Evolutionary conservation across 2,888 invertebrate species (phyloP), one percentile per base, ranked within the genome.

Genomic region (Scelioninae gen. 1): DNA sequence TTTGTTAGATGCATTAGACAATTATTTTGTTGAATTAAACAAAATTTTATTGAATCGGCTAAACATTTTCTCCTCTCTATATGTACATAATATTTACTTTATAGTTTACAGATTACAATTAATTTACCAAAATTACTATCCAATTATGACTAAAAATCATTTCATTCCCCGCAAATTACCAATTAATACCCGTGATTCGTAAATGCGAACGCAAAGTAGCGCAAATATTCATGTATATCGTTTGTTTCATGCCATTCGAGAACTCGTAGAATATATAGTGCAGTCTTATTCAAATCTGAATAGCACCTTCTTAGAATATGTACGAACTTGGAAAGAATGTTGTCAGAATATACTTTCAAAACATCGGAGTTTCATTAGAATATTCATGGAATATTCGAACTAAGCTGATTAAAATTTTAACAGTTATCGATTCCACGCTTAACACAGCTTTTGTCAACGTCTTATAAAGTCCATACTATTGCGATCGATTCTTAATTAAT

Each of bases 231-330:
- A 78, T 78, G 66, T n/a, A n/a, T 40, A 71, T 62, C 71, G 55
- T 78, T 65, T 78, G 40, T 69, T 78, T 62, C 40, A 60, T 55
- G 32, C 60, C 69, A 34, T 62, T 69, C 38, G 71, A 31, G 56
- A 45, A 71, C 78, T 65, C 53, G 58, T 71, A 63, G 71, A 78
- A 78, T 78, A 78, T 71, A 71, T 69, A 78, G 69, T 63, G 31
- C 71, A 49, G 63, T 65, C 71, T 78, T 78, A 78, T 78, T 78
- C 78, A 78, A 78, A 78, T 78, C 78, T 71, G 78, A 71, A 78
- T 71, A 65, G 63, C 63, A 65, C 55, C 69, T 63, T 65, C 71
- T 78, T 65, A 71, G 78, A 78, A 78, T 78, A 78, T 71, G 78
- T 71, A 78, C 78, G 63, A 78, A 78, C 71, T 78, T 78, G 63